Evolutionary conservation across 1,140 invertebrate genomes (phyloP).

Genomic region (Pseudomyrmex cubaensis): DNA sequence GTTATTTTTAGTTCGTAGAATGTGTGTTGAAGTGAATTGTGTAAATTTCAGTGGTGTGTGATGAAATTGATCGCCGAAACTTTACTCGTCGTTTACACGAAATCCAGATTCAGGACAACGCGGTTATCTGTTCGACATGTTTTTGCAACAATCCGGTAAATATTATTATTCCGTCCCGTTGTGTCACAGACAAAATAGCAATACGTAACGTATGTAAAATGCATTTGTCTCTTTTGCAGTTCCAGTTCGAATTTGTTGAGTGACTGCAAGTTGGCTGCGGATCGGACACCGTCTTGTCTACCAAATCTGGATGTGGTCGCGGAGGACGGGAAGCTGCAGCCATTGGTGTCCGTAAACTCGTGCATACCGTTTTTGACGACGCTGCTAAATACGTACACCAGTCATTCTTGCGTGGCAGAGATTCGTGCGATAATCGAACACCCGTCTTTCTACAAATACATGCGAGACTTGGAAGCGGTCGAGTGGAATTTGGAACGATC

Average conservation of each 20-base stretch:
- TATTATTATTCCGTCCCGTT: neutral
- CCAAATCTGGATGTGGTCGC: constrained; percentile 77
- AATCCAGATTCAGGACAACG: constrained; percentile 64
- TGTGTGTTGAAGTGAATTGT: neutral
- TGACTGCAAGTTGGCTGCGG: constrained; percentile 43
- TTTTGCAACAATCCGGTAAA: constrained; percentile 77
- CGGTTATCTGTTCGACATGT: constrained; percentile 75
- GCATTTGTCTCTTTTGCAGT: constrained; percentile 65
- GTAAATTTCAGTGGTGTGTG: constrained; percentile 77
- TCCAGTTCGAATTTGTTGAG: constrained; percentile 81
- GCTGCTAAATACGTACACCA: constrained; percentile 64
- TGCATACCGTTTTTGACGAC: constrained; percentile 77
- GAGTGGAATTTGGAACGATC: constrained; percentile 80
- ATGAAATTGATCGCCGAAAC: constrained; percentile 78
- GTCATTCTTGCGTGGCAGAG: constrained; percentile 46
- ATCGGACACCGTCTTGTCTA: constrained; percentile 78
- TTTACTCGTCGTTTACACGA: constrained; percentile 73
- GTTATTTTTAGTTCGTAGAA: neutral
- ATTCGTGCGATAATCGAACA: constrained; percentile 69
- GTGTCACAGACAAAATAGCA: neutral
- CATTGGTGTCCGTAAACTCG: constrained; percentile 75
- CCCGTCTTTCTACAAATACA: constrained; percentile 75
- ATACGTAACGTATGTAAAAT: constrained; percentile 5
- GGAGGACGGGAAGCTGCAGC: constrained; percentile 79
- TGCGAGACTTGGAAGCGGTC: constrained; percentile 69